Conservation (phyloP, 2,797 vertebrate species). For the Mormyrops attenuatus region DNA sequence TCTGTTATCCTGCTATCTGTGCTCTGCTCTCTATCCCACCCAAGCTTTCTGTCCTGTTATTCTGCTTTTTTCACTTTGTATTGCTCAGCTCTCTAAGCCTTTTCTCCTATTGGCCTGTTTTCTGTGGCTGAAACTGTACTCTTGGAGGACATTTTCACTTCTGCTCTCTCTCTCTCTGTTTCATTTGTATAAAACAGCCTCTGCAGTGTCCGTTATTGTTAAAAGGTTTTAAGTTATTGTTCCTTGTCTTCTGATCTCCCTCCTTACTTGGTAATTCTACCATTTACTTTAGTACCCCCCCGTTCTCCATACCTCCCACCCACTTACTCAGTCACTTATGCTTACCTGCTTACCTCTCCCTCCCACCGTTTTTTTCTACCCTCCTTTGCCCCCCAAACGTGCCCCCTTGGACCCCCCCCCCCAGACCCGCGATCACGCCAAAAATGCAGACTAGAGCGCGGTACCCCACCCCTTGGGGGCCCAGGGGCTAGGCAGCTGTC, state of each 20-base stretch:
- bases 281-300: not conserved
- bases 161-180: not conserved
- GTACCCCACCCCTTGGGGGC: not conserved
- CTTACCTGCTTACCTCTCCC: not conserved
- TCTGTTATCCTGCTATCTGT: not conserved
- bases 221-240: too few species aligned
- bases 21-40: not conserved
- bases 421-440: not conserved
- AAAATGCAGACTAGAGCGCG: constrained; percentile 33
- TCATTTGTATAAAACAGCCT: not conserved
- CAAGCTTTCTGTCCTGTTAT: not conserved
- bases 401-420: not conserved
- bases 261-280: not conserved
- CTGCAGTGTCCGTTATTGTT: not conserved
- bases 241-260: not conserved
- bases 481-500: constrained; percentile 16
- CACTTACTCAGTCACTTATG: not conserved
- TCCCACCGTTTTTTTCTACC: not conserved
- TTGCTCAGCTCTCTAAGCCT: not conserved
- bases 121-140: not conserved
- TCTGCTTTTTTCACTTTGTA: not conserved
- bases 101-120: not conserved
- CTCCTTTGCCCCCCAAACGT: not conserved
- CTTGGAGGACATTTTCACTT: not conserved
- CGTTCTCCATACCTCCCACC: not conserved